A percentile compares a stretch with the other conserved stretches of the same genome.
Conservation (phyloP, 1,140 invertebrate genomes). For the Drosophila pallidifrons region DNA sequence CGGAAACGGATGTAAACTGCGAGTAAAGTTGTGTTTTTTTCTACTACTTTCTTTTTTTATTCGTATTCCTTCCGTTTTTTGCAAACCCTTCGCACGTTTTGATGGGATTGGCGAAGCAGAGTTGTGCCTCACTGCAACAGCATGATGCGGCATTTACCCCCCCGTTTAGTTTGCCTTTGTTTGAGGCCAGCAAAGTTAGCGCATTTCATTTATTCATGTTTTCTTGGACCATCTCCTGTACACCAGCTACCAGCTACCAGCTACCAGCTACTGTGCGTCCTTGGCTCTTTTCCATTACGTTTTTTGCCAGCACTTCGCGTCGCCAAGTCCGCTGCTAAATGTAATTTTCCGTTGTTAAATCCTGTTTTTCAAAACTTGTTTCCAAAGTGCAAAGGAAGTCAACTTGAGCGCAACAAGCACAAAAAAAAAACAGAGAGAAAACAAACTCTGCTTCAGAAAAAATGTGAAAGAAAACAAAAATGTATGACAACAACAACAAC, state of each 20-base stretch:
- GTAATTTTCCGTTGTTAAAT: conserved; percentile 83
- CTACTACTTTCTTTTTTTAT: conserved; percentile 16
- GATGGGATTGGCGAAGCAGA: neutral
- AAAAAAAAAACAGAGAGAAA: conserved; percentile 26
- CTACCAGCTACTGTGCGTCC: neutral
- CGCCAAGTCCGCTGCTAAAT: conserved; percentile 73
- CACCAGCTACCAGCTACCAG: neutral
- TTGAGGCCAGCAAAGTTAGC: conserved; percentile 69
- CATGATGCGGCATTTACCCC: conserved; percentile 66
- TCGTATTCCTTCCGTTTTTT: conserved; percentile 9
- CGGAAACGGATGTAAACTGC: conserved; percentile 61
- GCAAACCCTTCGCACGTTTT: conserved; percentile 10
- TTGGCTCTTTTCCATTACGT: conserved; percentile 39
- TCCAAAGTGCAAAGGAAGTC: conserved; percentile 79
- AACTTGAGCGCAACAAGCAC: conserved; percentile 72
- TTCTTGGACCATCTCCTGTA: conserved; percentile 43
- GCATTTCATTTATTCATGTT: conserved; percentile 82
- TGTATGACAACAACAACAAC: neutral
- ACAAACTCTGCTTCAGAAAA: conserved; percentile 11
- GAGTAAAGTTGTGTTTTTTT: conserved; percentile 43
- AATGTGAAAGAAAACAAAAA: conserved; percentile 28
- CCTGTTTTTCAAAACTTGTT: conserved; percentile 81
- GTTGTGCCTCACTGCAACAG: conserved; percentile 19
- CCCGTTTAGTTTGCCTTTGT: conserved; percentile 73
- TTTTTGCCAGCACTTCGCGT: conserved; percentile 9